Conservation (phyloP, 2,797 vertebrate species). For the Lacerta bilineata region DNA sequence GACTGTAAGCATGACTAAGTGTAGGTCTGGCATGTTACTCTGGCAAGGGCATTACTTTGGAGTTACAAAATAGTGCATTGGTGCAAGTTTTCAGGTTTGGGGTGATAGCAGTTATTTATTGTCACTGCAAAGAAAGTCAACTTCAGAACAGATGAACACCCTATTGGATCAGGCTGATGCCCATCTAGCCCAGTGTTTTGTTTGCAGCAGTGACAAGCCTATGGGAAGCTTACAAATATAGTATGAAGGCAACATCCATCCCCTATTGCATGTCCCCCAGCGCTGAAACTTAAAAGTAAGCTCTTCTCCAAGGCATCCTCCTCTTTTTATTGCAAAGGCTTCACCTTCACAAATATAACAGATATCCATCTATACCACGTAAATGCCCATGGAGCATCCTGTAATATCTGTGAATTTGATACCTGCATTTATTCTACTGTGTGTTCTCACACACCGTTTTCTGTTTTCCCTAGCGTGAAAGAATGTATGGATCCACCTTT, state of each 20-base stretch:
- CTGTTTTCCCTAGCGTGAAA: background rate
- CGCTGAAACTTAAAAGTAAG: no score
- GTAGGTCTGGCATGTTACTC: background rate
- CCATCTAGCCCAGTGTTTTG: background rate
- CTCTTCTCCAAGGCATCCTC: no score
- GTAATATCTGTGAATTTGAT: conserved; percentile 24
- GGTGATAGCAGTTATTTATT: background rate
- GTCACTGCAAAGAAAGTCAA: background rate
- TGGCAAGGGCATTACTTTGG: background rate
- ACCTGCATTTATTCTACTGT: background rate
- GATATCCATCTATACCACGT: background rate
- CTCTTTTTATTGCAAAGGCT: no score
- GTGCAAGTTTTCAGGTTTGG: background rate
- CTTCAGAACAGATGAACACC: background rate
- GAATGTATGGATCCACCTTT: background rate
- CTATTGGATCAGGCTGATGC: background rate
- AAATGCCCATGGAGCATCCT: background rate
- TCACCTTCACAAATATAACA: no score
- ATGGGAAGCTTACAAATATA: background rate
- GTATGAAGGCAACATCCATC: background rate
- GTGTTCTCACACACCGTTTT: no score
- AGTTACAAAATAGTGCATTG: no score
- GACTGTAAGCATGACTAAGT: no score
- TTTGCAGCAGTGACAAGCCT: background rate
- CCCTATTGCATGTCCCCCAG: background rate